These are phyloP conservation scores for Drosophila formosana DNA, from an alignment of 2,888 invertebrate species.

Conservation along the genomic window DNA sequence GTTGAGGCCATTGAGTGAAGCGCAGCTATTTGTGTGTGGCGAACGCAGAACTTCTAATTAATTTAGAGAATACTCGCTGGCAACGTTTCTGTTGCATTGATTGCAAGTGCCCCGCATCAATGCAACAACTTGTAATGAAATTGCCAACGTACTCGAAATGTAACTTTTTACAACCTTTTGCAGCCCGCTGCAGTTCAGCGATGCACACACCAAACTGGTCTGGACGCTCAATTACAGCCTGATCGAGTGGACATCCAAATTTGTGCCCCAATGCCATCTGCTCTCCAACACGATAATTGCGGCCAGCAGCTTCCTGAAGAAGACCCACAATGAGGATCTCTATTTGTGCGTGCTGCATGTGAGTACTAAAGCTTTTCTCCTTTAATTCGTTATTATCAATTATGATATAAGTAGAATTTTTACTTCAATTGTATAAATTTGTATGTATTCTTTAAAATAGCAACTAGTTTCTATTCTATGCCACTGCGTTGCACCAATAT, in stretches of 20 bases:
- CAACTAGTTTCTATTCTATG: too few relatives aligned
- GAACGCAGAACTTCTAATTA: slow-evolving; percentile 60
- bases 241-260: slow-evolving; percentile 90
- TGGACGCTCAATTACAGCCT: slow-evolving; percentile 92
- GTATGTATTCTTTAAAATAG: too few relatives aligned
- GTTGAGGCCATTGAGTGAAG: slow-evolving; percentile 18
- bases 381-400: too few relatives aligned
- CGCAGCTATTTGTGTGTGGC: slow-evolving; percentile 42
- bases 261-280: slow-evolving; percentile 87
- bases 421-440: too few relatives aligned
- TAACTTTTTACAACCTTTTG: slow-evolving; percentile 18
- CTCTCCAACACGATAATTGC: slow-evolving; percentile 87
- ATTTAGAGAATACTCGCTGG: slow-evolving; percentile 44
- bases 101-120: slow-evolving; percentile 8
- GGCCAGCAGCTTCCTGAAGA: slow-evolving; percentile 86
- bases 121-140: slow-evolving; percentile 17
- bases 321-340: slow-evolving; percentile 85
- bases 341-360: slow-evolving; percentile 86
- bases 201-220: slow-evolving; percentile 89
- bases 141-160: background rate
- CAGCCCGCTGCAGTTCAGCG: slow-evolving; percentile 84
- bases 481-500: too few relatives aligned
- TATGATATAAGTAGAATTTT: too few relatives aligned
- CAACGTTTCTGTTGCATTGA: slow-evolving; percentile 14
- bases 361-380: slow-evolving; percentile 61